Base-by-base conservation (phyloP, 2,797 vertebrate species). In the Columba guinea region DNA sequence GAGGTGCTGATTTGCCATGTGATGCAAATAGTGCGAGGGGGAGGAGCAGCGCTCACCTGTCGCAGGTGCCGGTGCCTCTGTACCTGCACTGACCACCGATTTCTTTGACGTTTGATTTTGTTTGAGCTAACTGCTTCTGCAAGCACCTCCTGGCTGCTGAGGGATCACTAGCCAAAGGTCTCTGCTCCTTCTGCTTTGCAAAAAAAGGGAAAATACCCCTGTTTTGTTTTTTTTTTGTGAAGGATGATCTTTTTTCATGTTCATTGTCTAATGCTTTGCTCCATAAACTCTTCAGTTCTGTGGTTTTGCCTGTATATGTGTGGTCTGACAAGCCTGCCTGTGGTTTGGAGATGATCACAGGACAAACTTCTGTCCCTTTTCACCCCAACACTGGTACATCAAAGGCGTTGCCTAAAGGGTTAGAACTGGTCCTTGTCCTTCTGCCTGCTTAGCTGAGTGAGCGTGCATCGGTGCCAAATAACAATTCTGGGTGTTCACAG, bases 21-120 rank as follows among this genome's bases (percentile, higher is more conserved):
- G 7, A 6, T 46, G 37, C 10, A 14, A 8, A 0, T 6, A 20
- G 9, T 5, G 32, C 4, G 56, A 46, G n/a, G 32, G 62, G n/a
- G 32, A 64, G 20, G 10, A 27, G 13, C 77, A 65, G 44, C 22
- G 6, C 30, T 70, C 37, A 2, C 59, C 56, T 46, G 2, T 68
- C 4, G 3, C 48, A 5, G 59, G 58, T 65, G 20, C 8, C 0
- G 1, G 21, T 63, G n/a, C 7, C 41, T 44, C 1, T 3, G 28
- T 37, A 17, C 32, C 20, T 68, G 52, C 32, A 7, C 37, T 51
- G 65, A 14, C 16, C 2, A 1, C 34, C 26, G 48, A 13, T 74
- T 89, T 56, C 48, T 44, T 30, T 8, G 0, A 2, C 4, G 1
- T 77, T 67, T 67, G 44, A 18, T 55, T 74, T 76, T 48, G 6